Percentiles rank a stretch among this genome's conserved stretches.
These are phyloP conservation scores for Enteromius viviparus DNA, from an alignment of 2,797 vertebrate species.

Conservation along the genomic window DNA sequence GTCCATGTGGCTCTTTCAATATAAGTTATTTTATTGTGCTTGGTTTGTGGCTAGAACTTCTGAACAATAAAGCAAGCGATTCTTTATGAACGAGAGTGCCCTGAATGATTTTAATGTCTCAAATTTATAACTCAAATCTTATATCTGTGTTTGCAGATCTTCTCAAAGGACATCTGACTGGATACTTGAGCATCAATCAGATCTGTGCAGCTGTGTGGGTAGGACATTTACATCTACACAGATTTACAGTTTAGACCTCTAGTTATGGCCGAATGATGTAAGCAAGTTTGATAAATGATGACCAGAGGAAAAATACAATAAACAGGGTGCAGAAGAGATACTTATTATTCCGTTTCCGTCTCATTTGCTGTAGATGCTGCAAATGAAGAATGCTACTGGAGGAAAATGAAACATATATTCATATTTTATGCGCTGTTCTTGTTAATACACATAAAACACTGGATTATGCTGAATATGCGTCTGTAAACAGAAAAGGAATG, in stretches of 20 bases:
- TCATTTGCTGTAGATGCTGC: conserved; percentile 16
- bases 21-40: background rate
- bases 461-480: background rate
- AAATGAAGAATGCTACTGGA: background rate
- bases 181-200: conserved; percentile 27
- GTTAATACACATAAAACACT: background rate
- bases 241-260: background rate
- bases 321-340: background rate
- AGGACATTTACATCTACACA: conserved; percentile 8
- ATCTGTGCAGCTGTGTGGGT: conserved; percentile 21
- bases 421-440: background rate
- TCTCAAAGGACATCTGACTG: background rate
- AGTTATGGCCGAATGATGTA: background rate
- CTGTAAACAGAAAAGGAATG: background rate
- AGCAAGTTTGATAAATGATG: conserved; percentile 12
- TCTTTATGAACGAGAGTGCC: background rate
- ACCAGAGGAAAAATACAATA: conserved; percentile 12
- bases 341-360: background rate
- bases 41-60: background rate
- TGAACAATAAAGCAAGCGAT: background rate
- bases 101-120: background rate
- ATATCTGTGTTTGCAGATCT: conserved; percentile 29
- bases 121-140: conserved; percentile 1
- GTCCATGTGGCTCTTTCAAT: background rate
- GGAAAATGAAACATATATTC: background rate